Conservation (phyloP, 2,797 vertebrate species). For the Sebastes hubbsi region DNA sequence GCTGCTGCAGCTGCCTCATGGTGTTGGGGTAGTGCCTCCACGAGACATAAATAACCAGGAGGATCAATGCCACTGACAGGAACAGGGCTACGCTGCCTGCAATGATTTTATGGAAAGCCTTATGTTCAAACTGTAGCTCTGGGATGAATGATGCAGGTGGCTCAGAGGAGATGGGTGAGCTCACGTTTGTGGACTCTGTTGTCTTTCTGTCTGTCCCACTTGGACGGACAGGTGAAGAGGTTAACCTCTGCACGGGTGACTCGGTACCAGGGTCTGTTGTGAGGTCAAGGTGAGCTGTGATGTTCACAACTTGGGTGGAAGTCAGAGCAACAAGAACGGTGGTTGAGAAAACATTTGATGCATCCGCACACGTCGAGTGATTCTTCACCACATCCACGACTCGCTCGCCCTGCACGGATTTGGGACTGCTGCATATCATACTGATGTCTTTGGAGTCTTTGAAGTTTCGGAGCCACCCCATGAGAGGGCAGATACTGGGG, state of each 20-base stretch:
- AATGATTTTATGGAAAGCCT: conserved; percentile 97
- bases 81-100: conserved; percentile 96
- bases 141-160: conserved; percentile 69
- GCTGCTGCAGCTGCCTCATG: conserved; percentile 95
- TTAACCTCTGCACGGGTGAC: conserved; percentile 76
- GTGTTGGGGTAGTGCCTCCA: conserved; percentile 96
- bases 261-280: conserved; percentile 72
- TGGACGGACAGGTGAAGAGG: conserved; percentile 78
- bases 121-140: conserved; percentile 92
- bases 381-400: conserved; percentile 90
- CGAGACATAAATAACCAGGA: conserved; percentile 96
- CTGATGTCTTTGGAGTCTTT: conserved; percentile 91
- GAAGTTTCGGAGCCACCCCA: conserved; percentile 92
- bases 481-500: conserved; percentile 92
- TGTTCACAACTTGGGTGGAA: conserved; percentile 57
- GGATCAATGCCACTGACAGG: conserved; percentile 94
- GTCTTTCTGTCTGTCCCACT: conserved; percentile 67
- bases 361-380: conserved; percentile 88
- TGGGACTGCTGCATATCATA: conserved; percentile 96
- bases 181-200: conserved; percentile 49
- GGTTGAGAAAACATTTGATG: conserved; percentile 71
- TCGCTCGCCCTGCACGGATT: conserved; percentile 90
- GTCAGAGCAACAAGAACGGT: conserved; percentile 52
- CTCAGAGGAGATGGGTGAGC: conserved; percentile 57
- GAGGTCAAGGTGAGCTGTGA: conserved; percentile 63